phyloP scores from a whole-genome alignment of 2,888 invertebrate species.

The Catocala fraxini region DNA sequence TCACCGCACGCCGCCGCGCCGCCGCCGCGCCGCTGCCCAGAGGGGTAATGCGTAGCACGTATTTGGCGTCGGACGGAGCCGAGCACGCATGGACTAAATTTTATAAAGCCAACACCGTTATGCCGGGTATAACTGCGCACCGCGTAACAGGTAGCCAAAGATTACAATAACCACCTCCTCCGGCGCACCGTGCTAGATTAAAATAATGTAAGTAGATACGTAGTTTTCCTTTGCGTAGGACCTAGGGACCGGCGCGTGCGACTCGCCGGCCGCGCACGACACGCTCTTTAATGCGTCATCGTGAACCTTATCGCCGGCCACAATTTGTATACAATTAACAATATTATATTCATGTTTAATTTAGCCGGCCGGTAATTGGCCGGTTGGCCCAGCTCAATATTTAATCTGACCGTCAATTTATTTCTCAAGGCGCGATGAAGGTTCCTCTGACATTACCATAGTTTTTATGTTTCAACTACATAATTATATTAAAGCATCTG shows the following conservation, averaged over 20 bases:
- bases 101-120: constrained; percentile 67
- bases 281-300: constrained; percentile 41
- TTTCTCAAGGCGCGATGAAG: constrained; percentile 56
- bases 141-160: constrained; percentile 60
- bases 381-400: constrained; percentile 53
- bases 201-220: constrained; percentile 39
- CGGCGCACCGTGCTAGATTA: constrained; percentile 41
- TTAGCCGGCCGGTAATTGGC: constrained; percentile 57
- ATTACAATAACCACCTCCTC: constrained; percentile 60
- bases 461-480: constrained; percentile 29
- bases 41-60: constrained; percentile 55
- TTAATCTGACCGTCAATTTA: constrained; percentile 60
- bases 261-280: constrained; percentile 33
- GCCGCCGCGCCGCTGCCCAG: not conserved
- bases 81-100: constrained; percentile 61
- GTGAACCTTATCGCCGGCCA: constrained; percentile 49
- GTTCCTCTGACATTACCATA: constrained; percentile 35
- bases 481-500: constrained; percentile 13
- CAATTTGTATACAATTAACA: constrained; percentile 53
- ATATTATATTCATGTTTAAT: constrained; percentile 47
- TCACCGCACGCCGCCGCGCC: constrained; percentile 10
- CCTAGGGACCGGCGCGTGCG: constrained; percentile 17
- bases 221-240: constrained; percentile 38
- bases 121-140: constrained; percentile 51
- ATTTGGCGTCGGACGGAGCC: constrained; percentile 39